phyloP scores from a whole-genome alignment of 1,140 invertebrate species.

The Batillaria attramentaria region DNA sequence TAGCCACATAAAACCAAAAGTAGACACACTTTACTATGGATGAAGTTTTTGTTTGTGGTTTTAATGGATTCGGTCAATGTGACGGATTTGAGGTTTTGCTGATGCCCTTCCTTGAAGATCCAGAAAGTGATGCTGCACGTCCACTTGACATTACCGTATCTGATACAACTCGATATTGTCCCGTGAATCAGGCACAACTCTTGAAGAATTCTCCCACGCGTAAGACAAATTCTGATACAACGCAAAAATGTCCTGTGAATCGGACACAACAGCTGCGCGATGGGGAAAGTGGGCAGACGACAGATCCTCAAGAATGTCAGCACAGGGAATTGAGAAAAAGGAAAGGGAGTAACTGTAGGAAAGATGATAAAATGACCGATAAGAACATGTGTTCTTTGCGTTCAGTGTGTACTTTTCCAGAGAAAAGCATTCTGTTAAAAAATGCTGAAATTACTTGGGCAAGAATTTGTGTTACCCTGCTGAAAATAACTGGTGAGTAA shows the following conservation, averaged over 20 bases:
- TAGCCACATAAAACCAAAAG: not conserved
- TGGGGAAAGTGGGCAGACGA: too few relatives aligned
- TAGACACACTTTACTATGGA: not conserved
- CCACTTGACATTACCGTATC: too few relatives aligned
- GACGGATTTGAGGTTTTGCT: not conserved
- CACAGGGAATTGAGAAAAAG: not conserved
- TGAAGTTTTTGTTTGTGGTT: not conserved
- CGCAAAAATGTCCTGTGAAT: not conserved
- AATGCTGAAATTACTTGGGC: not conserved
- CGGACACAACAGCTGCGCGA: too few relatives aligned
- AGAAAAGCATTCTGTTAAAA: not conserved
- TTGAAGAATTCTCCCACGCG: too few relatives aligned
- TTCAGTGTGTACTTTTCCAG: not conserved
- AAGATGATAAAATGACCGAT: not conserved
- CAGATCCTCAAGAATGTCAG: too few relatives aligned
- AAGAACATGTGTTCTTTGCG: not conserved
- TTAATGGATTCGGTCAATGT: slow-evolving; percentile 9
- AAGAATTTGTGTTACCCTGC: not conserved
- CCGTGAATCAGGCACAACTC: not conserved
- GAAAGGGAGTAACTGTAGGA: not conserved
- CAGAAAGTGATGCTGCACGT: not conserved
- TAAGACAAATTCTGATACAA: too few relatives aligned
- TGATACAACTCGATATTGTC: not conserved
- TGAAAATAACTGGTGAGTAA: not conserved
- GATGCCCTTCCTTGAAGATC: not conserved